Conservation (phyloP, 2,888 invertebrate species). For the Lucinisca nassula region DNA sequence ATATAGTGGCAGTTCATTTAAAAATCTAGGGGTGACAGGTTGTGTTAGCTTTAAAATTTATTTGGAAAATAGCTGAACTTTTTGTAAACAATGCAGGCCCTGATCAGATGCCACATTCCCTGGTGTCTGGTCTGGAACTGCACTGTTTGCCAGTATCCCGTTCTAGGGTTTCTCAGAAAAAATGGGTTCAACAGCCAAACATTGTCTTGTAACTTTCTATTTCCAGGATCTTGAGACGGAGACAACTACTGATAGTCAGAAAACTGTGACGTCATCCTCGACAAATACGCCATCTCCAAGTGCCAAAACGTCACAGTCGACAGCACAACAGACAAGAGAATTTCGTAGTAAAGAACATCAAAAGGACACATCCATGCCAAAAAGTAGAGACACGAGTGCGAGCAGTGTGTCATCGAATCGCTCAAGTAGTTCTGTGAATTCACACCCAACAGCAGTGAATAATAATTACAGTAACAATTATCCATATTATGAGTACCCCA, state of each 20-base stretch:
- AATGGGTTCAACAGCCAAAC: too few relatives aligned
- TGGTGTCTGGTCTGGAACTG: too few relatives aligned
- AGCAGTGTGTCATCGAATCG: slow-evolving; percentile 83
- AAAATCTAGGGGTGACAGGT: too few relatives aligned
- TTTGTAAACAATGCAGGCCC: too few relatives aligned
- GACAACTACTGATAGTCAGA: slow-evolving; percentile 14
- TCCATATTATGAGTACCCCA: slow-evolving; percentile 45
- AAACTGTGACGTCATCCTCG: not conserved
- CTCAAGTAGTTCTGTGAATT: slow-evolving; percentile 54
- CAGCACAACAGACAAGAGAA: slow-evolving; percentile 36
- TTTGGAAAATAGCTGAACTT: too few relatives aligned
- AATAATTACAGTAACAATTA: slow-evolving; percentile 60
- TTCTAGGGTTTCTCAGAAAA: too few relatives aligned
- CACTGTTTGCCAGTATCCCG: too few relatives aligned
- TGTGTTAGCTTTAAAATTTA: too few relatives aligned
- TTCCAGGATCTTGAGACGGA: slow-evolving; percentile 67
- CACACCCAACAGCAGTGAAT: slow-evolving; percentile 32
- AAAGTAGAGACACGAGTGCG: slow-evolving; percentile 80
- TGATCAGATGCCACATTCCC: too few relatives aligned
- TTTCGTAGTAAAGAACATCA: slow-evolving; percentile 69
- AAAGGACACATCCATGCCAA: slow-evolving; percentile 62
- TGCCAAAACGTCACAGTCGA: not conserved
- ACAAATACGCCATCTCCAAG: not conserved
- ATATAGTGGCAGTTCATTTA: too few relatives aligned
- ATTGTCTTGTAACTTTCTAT: not conserved